phyloP scores from a whole-genome alignment of 1,140 invertebrate species.

The Galendromus occidentalis region DNA sequence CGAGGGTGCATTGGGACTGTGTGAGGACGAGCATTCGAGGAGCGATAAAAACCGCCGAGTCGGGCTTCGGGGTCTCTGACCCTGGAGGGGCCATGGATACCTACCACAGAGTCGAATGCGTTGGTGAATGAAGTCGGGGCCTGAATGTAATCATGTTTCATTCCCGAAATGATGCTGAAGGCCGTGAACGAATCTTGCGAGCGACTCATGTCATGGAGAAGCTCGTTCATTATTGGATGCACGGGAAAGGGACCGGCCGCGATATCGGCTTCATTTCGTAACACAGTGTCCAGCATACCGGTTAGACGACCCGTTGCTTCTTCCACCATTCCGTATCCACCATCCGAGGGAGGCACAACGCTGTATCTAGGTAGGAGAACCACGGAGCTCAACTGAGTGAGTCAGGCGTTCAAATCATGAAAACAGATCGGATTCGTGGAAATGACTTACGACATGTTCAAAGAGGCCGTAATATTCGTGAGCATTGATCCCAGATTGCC shows the following conservation, averaged over 20 bases:
- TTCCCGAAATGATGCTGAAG: conserved; percentile 4
- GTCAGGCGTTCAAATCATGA: too few relatives aligned
- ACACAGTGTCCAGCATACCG: neutral
- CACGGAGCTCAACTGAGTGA: neutral
- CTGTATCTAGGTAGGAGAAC: neutral
- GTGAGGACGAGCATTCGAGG: too few relatives aligned
- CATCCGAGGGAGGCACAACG: neutral
- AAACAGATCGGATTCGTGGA: neutral
- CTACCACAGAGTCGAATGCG: neutral
- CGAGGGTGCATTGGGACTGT: too few relatives aligned
- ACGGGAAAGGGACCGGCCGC: neutral
- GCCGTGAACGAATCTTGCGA: neutral
- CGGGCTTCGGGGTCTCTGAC: neutral
- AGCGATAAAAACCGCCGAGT: neutral
- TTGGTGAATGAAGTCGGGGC: neutral
- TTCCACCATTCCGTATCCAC: conserved; percentile 4
- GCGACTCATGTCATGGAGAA: neutral
- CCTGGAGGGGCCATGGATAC: too few relatives aligned
- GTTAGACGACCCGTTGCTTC: neutral
- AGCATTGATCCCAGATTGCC: neutral
- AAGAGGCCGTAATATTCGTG: neutral
- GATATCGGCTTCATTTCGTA: neutral
- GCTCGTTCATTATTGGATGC: neutral
- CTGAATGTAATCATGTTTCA: conserved; percentile 4
- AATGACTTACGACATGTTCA: neutral